Conservation (phyloP, 2,113 vertebrate species). For the Pteropus alecto region DNA sequence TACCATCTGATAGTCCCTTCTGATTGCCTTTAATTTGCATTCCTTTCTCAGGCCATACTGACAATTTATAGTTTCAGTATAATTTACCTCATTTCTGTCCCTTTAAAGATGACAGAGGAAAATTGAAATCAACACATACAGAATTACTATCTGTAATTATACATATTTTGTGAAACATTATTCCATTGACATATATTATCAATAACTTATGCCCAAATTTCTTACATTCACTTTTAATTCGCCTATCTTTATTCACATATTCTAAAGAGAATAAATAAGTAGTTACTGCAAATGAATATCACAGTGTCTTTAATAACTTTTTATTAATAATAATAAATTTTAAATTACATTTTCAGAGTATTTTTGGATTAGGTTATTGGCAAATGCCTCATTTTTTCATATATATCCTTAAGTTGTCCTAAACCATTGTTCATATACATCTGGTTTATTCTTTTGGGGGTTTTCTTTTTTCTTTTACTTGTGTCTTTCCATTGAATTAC, state of each 20-base stretch:
- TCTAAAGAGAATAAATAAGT: constrained; percentile 19
- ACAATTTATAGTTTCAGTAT: constrained; percentile 2
- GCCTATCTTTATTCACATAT: not conserved
- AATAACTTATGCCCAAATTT: not conserved
- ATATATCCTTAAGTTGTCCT: not conserved
- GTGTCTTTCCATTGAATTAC: not conserved
- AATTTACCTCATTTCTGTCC: constrained; percentile 8
- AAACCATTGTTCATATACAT: not conserved
- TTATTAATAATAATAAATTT: not conserved
- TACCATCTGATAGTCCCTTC: not conserved
- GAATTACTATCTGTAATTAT: constrained; percentile 22
- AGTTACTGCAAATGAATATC: not conserved
- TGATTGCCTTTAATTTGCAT: constrained; percentile 20
- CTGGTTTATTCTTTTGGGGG: not conserved
- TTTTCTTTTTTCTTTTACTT: not conserved
- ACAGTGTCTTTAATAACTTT: not conserved
- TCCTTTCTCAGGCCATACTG: constrained; percentile 40
- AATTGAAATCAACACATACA: not conserved
- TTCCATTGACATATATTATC: not conserved
- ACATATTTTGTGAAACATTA: not conserved
- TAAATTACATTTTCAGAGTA: constrained; percentile 2
- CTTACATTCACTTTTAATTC: constrained; percentile 15
- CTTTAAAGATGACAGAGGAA: not conserved
- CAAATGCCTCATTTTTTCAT: not conserved
- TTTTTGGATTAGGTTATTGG: constrained; percentile 36